phyloP scores from a whole-genome alignment of 2,797 vertebrate species.

The Pseudotriccus pelzelni region DNA sequence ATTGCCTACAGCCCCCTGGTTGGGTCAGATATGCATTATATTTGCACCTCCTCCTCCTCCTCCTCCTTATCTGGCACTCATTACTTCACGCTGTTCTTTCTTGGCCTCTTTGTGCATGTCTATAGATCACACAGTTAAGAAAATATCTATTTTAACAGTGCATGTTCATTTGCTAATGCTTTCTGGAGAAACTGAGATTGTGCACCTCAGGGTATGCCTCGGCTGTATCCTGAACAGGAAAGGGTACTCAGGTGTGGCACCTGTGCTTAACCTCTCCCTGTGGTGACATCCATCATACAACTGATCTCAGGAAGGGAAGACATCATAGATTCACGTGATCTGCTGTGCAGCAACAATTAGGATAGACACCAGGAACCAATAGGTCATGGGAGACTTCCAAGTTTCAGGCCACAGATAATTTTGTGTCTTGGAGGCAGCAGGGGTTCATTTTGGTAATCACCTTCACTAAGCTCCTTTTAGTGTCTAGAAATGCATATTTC shows the following conservation, averaged over 20 bases:
- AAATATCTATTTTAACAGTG: background rate
- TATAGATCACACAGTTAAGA: background rate
- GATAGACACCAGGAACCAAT: background rate
- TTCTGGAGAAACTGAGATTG: background rate
- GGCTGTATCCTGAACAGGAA: background rate
- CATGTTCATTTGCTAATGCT: fast-evolving
- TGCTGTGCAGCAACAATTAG: background rate
- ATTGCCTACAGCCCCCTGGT: background rate
- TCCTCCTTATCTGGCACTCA: background rate
- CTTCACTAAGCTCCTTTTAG: background rate
- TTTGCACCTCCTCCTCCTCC: background rate
- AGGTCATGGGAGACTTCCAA: background rate
- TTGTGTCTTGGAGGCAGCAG: background rate
- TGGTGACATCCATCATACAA: no score
- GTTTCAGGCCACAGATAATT: background rate
- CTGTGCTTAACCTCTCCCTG: background rate
- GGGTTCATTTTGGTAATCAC: background rate
- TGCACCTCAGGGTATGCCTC: background rate
- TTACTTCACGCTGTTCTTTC: background rate
- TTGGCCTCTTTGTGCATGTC: background rate
- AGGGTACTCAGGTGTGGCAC: background rate
- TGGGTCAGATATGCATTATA: background rate
- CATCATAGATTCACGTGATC: background rate
- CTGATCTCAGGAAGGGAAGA: background rate
- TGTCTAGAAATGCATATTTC: fast-evolving